Base-by-base conservation (phyloP, 2,888 invertebrate species). In the Electrophaes corylata region DNA sequence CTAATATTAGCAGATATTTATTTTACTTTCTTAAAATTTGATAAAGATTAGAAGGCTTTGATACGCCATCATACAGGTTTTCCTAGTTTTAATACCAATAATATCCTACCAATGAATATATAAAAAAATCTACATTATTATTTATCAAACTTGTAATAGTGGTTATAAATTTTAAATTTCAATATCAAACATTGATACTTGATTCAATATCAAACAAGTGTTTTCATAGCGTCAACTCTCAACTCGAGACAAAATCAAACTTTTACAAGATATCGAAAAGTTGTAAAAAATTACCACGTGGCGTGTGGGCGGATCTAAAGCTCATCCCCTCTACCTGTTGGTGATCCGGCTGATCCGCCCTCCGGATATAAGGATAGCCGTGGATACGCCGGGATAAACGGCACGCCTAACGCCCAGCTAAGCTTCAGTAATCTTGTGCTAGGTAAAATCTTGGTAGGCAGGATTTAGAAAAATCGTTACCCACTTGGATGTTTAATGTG, bases 271-370 rank as follows among this genome's bases (percentile, higher is more conserved):
- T 55, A 44, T 44, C 14, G 55, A 10, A 44, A 53, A 45, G 18
- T 39, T 48, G 31, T 43, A 61, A 61, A 62, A 70, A 64, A 49
- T n/a, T 35, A 33, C 10, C 90, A 89, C 90, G 90, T 90, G 89
- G 74, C 57, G 64, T 46, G 87, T 86, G 91, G 91, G 91, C 91
- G 91, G 81, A 81, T 83, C 85, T 75, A 65, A 79, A 84, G 90
- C 89, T 92, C 91, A 92, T 92, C 92, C 92, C 92, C 91, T 83
- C 87, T 87, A 92, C 92, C 91, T 92, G 92, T 92, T 91, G 91
- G 78, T 85, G 72, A 91, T 92, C 91, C 89, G 83, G 84, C 84
- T 86, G 86, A 89, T 88, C 89, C 86, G 86, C 88, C 88, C 82
- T 76, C 76, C 75, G 87, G 87, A 86, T 87, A 85, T 82, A 71